Base-by-base conservation (phyloP, 2,888 invertebrate genomes). In the Acleris emargana region DNA sequence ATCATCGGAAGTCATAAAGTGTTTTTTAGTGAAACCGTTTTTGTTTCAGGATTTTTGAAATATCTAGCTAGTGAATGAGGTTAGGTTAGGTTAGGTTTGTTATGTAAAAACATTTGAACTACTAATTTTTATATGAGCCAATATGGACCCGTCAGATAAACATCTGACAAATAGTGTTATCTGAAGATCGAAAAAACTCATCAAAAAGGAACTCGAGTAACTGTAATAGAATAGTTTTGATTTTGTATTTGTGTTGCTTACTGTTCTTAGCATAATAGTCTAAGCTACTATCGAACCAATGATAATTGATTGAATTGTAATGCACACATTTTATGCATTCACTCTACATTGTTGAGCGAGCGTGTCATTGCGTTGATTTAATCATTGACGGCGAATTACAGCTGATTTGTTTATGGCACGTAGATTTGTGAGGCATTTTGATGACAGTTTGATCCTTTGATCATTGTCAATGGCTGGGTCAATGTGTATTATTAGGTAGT, bases 301-400 rank as follows among this genome's bases (percentile, higher is more conserved):
- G 76, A 75, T 70, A 75, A 78, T 77, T 79, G 76, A 79, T 79
- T 72, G 77, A 75, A 77, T 76, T 64, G 76, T 73, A 73, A 69
- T 75, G 73, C 73, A 74, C 72, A 69, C 73, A 77, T 77, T 76
- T 76, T 73, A 72, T 77, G 77, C 78, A 78, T 72, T 72, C 69
- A 68, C 60, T 68, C 67, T 71, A 72, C 78, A 79, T 80, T 76
- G 76, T 77, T 78, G 70, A 63, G 64, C 51, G 64, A 73, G 79
- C 73, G 78, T 78, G 79, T 84, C 85, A 84, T 77, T 79, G 75
- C 72, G 62, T 80, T 75, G 68, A 84, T 83, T 82, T 69, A 71
- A 70, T 72, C 71, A 69, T 68, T 69, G 66, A 62, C 64, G 63
- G 62, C 68, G 66, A 68, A 74, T 73, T 68, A 71, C 70, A 64